Evolutionary conservation across 2,797 vertebrate genomes (phyloP).

Genomic region (Phaenicophaeus curvirostris): DNA sequence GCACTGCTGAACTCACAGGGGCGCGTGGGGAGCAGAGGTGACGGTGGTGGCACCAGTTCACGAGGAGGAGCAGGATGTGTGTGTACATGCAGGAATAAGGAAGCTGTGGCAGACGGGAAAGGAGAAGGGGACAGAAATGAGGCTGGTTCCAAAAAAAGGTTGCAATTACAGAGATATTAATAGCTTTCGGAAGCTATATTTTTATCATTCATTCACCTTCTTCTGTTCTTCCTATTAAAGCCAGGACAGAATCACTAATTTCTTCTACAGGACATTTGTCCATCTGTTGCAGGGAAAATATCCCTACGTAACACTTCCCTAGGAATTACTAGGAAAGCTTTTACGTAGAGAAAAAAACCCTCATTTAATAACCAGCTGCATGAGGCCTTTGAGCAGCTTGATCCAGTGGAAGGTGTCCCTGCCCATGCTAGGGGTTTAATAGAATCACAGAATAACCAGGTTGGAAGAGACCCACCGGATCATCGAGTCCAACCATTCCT

Average conservation of each 20-base stretch:
- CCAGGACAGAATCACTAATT: neutral
- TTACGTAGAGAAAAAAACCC: neutral
- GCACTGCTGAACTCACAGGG: neutral
- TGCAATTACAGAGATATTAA: conserved; percentile 10
- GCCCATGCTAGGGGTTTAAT: no score
- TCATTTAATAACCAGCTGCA: neutral
- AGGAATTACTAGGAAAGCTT: neutral
- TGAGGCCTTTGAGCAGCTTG: no score
- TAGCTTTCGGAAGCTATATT: conserved; percentile 3
- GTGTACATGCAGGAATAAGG: neutral
- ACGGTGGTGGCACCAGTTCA: neutral
- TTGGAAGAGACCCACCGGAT: no score
- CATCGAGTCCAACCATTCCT: no score
- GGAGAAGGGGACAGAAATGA: neutral
- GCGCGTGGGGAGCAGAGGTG: neutral
- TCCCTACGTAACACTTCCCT: neutral
- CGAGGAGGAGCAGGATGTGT: neutral
- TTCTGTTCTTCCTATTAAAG: conserved; percentile 6
- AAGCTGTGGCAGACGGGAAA: neutral
- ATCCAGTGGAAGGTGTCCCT: no score
- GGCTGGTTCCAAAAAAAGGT: conserved; percentile 33
- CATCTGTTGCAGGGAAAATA: neutral
- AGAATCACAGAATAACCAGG: no score
- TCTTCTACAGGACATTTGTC: neutral
- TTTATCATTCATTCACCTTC: conserved; percentile 32